Conservation (phyloP, 2,888 invertebrate species). For the Leucophenga maculata region DNA sequence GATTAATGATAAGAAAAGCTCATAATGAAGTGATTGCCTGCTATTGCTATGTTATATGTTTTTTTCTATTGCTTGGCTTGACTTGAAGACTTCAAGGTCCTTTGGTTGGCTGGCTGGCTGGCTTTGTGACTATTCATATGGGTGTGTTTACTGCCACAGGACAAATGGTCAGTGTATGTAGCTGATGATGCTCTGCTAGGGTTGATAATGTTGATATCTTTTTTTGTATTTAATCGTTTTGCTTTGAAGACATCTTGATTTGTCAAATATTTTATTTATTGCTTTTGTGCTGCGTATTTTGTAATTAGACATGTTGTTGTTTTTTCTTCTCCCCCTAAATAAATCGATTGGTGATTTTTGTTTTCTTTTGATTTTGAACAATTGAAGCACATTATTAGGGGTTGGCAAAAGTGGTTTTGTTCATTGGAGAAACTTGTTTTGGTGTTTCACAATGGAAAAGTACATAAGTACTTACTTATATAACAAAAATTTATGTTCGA, state of each 20-base stretch:
- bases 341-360: no score
- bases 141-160: background rate
- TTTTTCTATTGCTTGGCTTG: slow-evolving; percentile 6
- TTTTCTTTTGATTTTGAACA: no score
- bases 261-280: slow-evolving; percentile 23
- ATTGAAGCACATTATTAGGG: no score
- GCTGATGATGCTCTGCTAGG: slow-evolving; percentile 33
- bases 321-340: background rate
- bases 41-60: slow-evolving; percentile 19
- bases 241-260: slow-evolving; percentile 21
- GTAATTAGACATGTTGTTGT: slow-evolving; percentile 7
- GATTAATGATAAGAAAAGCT: slow-evolving; percentile 56
- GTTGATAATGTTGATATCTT: background rate
- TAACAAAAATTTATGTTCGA: no score
- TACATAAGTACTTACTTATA: no score
- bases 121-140: no score
- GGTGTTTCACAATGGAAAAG: no score
- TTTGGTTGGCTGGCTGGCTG: no score
- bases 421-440: no score
- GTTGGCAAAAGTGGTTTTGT: no score
- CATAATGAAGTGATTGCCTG: slow-evolving; percentile 43
- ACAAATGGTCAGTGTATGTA: slow-evolving; percentile 38
- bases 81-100: background rate
- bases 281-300: slow-evolving; percentile 15
- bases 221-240: no score